Base-by-base conservation (phyloP, 2,888 invertebrate genomes). In the Zygothrica quintamaculata region DNA sequence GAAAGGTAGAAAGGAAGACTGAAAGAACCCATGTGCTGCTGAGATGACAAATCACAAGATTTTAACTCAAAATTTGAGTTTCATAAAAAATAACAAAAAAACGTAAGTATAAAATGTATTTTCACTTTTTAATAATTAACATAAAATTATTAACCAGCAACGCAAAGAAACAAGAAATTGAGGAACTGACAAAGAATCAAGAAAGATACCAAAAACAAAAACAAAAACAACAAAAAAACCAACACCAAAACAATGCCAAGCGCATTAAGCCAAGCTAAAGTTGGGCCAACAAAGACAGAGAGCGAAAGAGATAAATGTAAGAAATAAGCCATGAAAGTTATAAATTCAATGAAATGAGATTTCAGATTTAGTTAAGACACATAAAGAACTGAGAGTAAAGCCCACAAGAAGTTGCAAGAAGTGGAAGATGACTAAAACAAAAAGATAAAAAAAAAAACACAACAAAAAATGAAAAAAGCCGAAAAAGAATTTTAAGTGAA, bases 91-190 rank as follows among this genome's bases (percentile, higher is more conserved):
- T n/a, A n/a, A n/a, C n/a, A n/a, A n/a, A n/a, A 47, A 56, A 71
- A 43, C 78, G 60, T 26, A 56, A 60, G 65, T 65, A 51, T 72
- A 67, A 68, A 68, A 67, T 37, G 56, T 78, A 75, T 84, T 84
- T 87, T 87, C 82, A 82, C 82, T 82, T 82, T 82, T 82, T 87
- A 82, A 87, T 82, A 82, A 87, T 87, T 87, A 82, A 73, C 87
- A 82, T 84, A 82, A 82, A 70, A 75, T 75, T 82, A 84, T 86
- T 76, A 79, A 79, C 61, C 71, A 68, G 68, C 67, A 52, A 57
- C 37, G 58, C 57, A 77, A 67, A 65, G 69, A 65, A 69, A 62
- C 55, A 70, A 37, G 60, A 61, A 51, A 50, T n/a, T n/a, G 52
- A 43, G 62, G 48, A 65, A 79, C 64, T 66, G 67, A 58, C 53